Evolutionary conservation across 2,797 vertebrate species (phyloP), one percentile per base, ranked within the genome.

Genomic region (Periophthalmus magnuspinnatus): DNA sequence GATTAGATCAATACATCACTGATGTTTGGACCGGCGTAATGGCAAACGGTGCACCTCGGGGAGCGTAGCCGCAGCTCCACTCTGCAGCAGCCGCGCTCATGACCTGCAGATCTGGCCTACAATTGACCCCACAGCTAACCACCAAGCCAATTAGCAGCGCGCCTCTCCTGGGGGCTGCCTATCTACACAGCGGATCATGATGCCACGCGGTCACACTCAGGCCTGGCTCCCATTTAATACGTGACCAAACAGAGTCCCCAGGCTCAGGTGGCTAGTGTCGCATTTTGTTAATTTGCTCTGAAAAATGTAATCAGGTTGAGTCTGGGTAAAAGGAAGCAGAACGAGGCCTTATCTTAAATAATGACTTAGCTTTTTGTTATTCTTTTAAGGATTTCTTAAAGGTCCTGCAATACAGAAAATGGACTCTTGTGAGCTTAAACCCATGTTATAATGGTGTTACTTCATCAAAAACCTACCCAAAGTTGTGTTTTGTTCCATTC

Each of bases 61-160:
- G 77, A 81, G 70, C 60, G 58, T 24, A 70, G 60, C 75, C 68
- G 70, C 76, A 76, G 33, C 33, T 68, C 50, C 52, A 62, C 64
- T 82, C 75, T 77, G 76, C 62, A 65, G 67, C 19, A 32, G 68
- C 67, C 54, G 72, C 73, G 71, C 60, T 64, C 69, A 55, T 84
- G 84, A 82, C 85, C 81, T 59, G 28, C 10, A 70, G 79, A 79
- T 67, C 56, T 79, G 72, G 81, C 84, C 84, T 69, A 69, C 79
- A 65, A 68, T 76, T 86, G 86, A 91, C 82, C 87, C 78, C 52
- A 50, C 54, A n/a, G 77, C 77, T 81, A 86, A 88, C 82, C 82
- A 81, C 77, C 72, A 76, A 60, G 71, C 82, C 85, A 91, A 89
- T 91, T 91, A 90, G 78, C 69, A 75, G 34, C 0, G 57, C 57